Evolutionary conservation across 2,797 vertebrate species (phyloP).

Genomic region (Pogoniulus pusillus): DNA sequence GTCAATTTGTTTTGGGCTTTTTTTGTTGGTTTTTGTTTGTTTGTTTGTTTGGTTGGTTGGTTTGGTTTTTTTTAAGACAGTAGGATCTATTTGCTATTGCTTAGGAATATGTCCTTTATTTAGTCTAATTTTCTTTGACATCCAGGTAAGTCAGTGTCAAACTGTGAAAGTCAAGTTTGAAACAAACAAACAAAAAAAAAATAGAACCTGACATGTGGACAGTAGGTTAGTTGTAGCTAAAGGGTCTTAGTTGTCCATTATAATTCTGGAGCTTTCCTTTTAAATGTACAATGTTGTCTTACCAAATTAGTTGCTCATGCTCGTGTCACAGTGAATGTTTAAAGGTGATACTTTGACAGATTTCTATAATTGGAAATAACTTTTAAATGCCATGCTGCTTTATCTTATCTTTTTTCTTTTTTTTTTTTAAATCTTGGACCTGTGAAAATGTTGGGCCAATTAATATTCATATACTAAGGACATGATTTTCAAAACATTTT

Average conservation of each 20-base stretch:
- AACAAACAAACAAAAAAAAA: not conserved
- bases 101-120: not conserved
- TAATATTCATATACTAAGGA: not conserved
- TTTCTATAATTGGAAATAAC: not conserved
- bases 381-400: not conserved
- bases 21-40: too few species aligned
- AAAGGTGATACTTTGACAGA: not conserved
- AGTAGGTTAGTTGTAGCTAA: constrained; percentile 20
- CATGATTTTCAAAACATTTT: not conserved
- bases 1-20: fast-evolving
- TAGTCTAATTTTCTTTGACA: constrained; percentile 32
- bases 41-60: too few species aligned
- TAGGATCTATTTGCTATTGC: not conserved
- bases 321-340: not conserved
- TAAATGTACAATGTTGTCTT: not conserved
- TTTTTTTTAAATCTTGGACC: not conserved
- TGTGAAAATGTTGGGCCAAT: not conserved
- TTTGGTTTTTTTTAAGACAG: not conserved
- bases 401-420: too few species aligned
- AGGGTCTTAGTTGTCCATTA: constrained; percentile 13
- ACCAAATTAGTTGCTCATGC: not conserved
- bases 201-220: not conserved
- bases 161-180: not conserved
- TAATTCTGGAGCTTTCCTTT: constrained; percentile 37
- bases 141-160: constrained; percentile 49